Conservation (phyloP, 2,797 vertebrate species). For the Sphenopsis melanotis region DNA sequence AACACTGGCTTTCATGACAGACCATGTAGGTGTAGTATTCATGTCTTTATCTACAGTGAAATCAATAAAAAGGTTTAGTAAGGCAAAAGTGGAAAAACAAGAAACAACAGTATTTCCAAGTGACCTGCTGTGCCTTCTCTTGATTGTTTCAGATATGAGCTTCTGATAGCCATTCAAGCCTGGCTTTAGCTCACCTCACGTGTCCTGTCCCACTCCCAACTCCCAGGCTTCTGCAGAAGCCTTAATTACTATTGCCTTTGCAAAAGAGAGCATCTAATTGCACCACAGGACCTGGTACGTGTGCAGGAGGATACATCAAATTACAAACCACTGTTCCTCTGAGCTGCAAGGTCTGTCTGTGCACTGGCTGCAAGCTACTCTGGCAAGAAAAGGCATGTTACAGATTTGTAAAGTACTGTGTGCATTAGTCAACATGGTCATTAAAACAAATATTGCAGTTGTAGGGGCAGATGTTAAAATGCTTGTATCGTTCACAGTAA, state of each 20-base stretch:
- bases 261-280: background rate
- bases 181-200: background rate
- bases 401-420: background rate
- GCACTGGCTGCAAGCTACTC: background rate
- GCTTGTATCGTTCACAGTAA: background rate
- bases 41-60: conserved; percentile 1
- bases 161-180: background rate
- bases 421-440: background rate
- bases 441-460: background rate
- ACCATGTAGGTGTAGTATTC: background rate
- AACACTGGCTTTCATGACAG: background rate
- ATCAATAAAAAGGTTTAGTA: conserved; percentile 20
- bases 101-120: conserved; percentile 31
- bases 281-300: background rate
- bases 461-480: background rate
- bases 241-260: background rate
- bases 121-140: background rate
- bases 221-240: background rate
- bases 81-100: conserved; percentile 3
- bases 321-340: background rate
- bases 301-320: background rate
- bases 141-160: background rate
- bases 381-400: conserved; percentile 11
- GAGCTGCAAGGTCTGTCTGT: background rate
- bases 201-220: background rate